Percentiles rank a stretch among this genome's conserved stretches.
These are phyloP conservation scores for Paracanthobrama guichenoti DNA, from an alignment of 2,113 vertebrate genomes.

Conservation along the genomic window DNA sequence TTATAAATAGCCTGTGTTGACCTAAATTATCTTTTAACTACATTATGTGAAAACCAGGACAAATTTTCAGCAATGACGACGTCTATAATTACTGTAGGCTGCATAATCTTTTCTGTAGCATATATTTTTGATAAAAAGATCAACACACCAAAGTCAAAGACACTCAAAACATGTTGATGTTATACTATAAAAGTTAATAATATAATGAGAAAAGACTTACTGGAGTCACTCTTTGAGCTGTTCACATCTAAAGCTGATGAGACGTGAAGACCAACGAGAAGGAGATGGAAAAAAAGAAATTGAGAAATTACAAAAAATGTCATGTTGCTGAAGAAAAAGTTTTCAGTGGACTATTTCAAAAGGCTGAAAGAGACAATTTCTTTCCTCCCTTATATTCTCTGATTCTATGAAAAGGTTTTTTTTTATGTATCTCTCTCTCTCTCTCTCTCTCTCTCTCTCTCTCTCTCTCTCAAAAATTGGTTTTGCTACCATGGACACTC, in stretches of 20 bases:
- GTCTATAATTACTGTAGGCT: background rate
- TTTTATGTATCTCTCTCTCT: too few species aligned
- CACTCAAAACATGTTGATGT: background rate
- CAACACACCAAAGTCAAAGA: background rate
- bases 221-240: background rate
- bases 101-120: background rate
- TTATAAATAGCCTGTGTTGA: background rate
- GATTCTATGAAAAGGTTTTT: background rate
- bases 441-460: too few species aligned
- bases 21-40: background rate
- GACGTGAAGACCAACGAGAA: background rate
- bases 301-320: background rate
- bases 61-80: too few species aligned
- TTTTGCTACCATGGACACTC: background rate
- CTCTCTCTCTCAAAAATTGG: too few species aligned
- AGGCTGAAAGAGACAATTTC: background rate
- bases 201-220: slow-evolving; percentile 18
- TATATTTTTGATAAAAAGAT: background rate
- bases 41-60: background rate
- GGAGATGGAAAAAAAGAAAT: background rate
- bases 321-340: background rate
- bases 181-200: background rate
- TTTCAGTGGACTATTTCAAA: background rate
- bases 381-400: background rate
- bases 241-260: background rate